Evolutionary conservation across 2,797 vertebrate species (phyloP).

Genomic region (Amblyraja radiata): DNA sequence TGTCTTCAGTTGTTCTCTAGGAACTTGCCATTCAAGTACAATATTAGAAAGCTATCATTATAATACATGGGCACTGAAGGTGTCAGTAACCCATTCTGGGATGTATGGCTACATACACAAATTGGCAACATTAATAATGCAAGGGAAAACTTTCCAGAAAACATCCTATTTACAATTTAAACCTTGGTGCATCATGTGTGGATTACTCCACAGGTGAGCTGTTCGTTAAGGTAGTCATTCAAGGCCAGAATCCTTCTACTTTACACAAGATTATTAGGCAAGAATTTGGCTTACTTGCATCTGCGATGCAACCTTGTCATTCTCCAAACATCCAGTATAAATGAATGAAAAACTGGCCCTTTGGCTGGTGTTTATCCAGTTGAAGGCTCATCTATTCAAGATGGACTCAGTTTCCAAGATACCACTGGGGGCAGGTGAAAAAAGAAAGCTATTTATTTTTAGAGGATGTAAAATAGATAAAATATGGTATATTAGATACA

Average conservation of each 20-base stretch:
- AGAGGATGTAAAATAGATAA: conserved; percentile 22
- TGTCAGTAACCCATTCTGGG: background rate
- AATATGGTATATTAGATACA: conserved; percentile 32
- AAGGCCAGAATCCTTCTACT: background rate
- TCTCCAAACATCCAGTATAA: background rate
- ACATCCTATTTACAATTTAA: background rate
- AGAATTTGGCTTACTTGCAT: background rate
- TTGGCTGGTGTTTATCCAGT: background rate
- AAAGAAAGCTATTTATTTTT: conserved; percentile 8
- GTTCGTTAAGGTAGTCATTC: background rate
- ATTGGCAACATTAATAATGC: background rate
- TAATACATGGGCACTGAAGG: background rate
- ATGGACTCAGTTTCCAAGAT: background rate
- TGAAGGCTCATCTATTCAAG: background rate
- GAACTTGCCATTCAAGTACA: conserved; percentile 18
- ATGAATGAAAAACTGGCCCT: background rate
- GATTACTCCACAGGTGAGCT: background rate
- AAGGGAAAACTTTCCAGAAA: background rate
- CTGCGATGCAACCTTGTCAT: background rate
- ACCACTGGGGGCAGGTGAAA: background rate
- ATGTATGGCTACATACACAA: background rate
- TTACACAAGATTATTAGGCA: background rate
- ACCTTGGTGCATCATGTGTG: background rate
- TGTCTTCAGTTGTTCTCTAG: background rate
- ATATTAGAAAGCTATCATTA: conserved; percentile 27